phyloP scores from a whole-genome alignment of 2,888 invertebrate genomes.

The Aelia acuminata region DNA sequence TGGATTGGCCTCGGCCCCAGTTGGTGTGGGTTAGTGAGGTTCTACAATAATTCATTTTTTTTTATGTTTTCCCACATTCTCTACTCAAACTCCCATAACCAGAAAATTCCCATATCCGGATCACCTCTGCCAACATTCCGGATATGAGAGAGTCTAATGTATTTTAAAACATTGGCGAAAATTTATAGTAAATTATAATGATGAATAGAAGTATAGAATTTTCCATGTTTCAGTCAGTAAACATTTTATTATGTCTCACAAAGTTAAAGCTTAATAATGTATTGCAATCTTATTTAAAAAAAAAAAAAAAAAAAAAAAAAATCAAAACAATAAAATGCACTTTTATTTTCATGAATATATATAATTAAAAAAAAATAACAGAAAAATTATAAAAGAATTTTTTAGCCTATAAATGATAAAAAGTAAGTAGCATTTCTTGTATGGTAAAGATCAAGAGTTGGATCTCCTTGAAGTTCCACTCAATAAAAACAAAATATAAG shows the following conservation, averaged over 20 bases:
- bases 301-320: constrained; percentile 36
- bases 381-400: constrained; percentile 39
- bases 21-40: no score
- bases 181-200: background rate
- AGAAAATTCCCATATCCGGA: no score
- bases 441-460: constrained; percentile 47
- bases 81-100: no score
- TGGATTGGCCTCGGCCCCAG: no score
- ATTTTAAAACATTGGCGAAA: no score
- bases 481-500: constrained; percentile 31
- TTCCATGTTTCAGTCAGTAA: background rate
- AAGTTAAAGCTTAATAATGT: background rate
- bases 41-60: no score
- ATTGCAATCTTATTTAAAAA: background rate
- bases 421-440: constrained; percentile 33
- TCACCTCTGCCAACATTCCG: no score
- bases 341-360: constrained; percentile 48
- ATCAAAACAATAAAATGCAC: constrained; percentile 48
- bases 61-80: no score
- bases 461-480: background rate
- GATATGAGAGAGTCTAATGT: no score
- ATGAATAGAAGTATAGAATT: background rate
- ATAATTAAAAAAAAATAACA: constrained; percentile 47
- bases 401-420: constrained; percentile 29
- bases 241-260: background rate